These are phyloP conservation scores for Antrozous pallidus DNA, from an alignment of 2,797 vertebrate species.

Conservation along the genomic window DNA sequence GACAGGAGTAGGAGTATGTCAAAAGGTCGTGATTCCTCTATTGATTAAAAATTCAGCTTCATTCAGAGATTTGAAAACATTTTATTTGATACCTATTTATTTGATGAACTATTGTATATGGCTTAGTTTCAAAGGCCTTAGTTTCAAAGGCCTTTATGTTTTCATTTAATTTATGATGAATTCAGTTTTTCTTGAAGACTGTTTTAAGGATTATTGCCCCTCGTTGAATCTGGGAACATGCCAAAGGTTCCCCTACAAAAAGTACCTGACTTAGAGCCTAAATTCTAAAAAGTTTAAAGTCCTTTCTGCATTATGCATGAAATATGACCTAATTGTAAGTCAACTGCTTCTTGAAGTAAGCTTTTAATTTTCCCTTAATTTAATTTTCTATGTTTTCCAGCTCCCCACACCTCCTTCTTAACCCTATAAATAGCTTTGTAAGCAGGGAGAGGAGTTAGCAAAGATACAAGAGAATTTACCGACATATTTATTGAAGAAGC, in stretches of 20 bases:
- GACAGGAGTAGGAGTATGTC: not conserved
- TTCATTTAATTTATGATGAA: conserved; percentile 30
- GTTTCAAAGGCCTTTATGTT: not conserved
- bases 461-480: not conserved
- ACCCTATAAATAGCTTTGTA: not conserved
- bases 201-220: not conserved
- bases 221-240: not conserved
- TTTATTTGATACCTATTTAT: not conserved
- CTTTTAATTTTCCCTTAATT: not conserved
- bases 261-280: not conserved
- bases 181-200: not conserved
- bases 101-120: not conserved
- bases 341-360: not conserved
- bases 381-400: not conserved
- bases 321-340: not conserved
- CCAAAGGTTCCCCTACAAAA: not conserved
- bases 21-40: not conserved
- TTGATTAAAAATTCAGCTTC: not conserved
- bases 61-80: not conserved
- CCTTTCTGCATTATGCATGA: not conserved
- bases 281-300: not conserved
- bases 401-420: not conserved
- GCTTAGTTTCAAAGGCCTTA: not conserved
- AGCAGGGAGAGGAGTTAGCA: not conserved
- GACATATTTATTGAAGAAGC: not conserved